Evolutionary conservation across 2,113 vertebrate species (phyloP).

Genomic region (Solea senegalensis): DNA sequence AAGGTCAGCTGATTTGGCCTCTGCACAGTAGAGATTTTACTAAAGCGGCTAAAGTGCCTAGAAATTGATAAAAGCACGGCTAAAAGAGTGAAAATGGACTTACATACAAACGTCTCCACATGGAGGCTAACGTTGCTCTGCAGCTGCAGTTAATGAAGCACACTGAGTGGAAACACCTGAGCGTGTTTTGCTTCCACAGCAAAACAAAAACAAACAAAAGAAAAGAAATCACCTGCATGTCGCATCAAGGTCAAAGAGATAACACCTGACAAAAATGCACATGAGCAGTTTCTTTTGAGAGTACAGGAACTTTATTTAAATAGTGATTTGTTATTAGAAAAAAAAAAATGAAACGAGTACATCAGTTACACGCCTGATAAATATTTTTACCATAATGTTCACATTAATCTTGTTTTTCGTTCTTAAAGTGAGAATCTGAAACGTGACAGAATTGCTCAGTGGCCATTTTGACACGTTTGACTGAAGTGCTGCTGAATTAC

Average conservation of each 20-base stretch:
- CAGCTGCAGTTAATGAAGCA: too few relatives aligned
- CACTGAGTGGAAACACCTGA: too few relatives aligned
- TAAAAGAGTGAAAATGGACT: too few relatives aligned
- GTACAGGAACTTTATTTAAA: slow-evolving; percentile 97
- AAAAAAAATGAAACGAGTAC: slow-evolving; percentile 89
- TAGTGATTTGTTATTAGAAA: slow-evolving; percentile 93
- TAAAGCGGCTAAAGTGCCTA: too few relatives aligned
- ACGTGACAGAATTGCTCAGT: slow-evolving; percentile 9
- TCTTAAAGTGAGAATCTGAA: slow-evolving; percentile 36
- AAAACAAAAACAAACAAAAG: not conserved
- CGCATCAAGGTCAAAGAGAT: slow-evolving; percentile 21
- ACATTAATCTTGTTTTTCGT: slow-evolving; percentile 53
- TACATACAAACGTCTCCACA: too few relatives aligned
- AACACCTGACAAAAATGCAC: slow-evolving; percentile 27
- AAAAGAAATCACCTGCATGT: slow-evolving; percentile 10
- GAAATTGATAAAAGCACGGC: too few relatives aligned
- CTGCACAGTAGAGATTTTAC: too few relatives aligned
- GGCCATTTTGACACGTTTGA: too few relatives aligned
- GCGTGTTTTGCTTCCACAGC: not conserved
- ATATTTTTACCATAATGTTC: slow-evolving; percentile 92
- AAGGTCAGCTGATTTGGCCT: too few relatives aligned
- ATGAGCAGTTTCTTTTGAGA: slow-evolving; percentile 58
- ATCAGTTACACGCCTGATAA: slow-evolving; percentile 97
- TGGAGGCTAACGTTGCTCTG: too few relatives aligned
- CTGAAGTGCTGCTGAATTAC: too few relatives aligned